Evolutionary conservation across 53 echinoderm and acorn worm species (phyloP).

Genomic region (Glandiceps talaboti): DNA sequence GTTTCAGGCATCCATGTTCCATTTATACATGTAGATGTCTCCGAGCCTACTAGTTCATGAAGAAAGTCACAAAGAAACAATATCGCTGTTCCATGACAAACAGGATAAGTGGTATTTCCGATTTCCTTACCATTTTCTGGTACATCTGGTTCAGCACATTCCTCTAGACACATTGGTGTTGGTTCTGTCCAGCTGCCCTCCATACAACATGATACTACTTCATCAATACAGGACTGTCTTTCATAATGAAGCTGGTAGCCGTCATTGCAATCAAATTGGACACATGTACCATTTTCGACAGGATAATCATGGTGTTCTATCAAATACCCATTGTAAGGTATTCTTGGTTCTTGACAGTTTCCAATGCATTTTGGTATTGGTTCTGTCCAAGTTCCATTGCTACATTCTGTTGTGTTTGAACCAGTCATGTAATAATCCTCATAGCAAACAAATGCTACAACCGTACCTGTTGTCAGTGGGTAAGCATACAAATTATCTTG

Average conservation of each 20-base stretch:
- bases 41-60: conserved; percentile 41
- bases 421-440: neutral
- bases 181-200: neutral
- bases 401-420: neutral
- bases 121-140: neutral
- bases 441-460: neutral
- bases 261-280: neutral
- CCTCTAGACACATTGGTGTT: neutral
- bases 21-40: conserved; percentile 32
- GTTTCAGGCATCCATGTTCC: conserved; percentile 26
- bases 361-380: neutral
- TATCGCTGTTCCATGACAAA: conserved; percentile 8
- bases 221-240: neutral
- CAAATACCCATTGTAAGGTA: neutral
- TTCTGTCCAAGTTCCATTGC: neutral
- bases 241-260: neutral
- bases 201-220: neutral
- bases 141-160: neutral
- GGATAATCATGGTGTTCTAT: neutral
- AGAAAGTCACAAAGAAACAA: conserved; percentile 27
- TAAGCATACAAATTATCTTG: neutral
- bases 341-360: neutral
- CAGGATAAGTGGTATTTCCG: neutral
- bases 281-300: neutral
- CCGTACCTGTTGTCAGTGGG: neutral